These are phyloP conservation scores for Volucella bombylans DNA, from an alignment of 2,888 invertebrate genomes.

Conservation along the genomic window DNA sequence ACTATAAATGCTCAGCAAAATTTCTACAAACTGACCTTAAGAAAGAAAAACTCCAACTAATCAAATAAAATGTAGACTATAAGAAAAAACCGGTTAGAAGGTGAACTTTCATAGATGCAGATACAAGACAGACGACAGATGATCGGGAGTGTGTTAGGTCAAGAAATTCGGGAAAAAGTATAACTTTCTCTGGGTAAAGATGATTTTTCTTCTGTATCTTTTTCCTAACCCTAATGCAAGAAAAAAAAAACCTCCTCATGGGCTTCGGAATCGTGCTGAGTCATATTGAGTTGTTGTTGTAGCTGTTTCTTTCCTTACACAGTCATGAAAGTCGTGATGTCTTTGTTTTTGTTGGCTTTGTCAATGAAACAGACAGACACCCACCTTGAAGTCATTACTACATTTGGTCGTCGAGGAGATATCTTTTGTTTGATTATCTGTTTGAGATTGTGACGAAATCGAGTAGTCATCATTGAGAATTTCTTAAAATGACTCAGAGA, in stretches of 20 bases:
- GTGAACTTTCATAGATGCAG: neutral
- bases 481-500: constrained; percentile 28
- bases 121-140: constrained; percentile 23
- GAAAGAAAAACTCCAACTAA: constrained; percentile 5
- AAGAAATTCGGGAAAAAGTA: constrained; percentile 29
- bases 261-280: constrained; percentile 13
- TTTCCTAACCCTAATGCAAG: constrained; percentile 42
- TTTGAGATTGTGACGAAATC: constrained; percentile 17
- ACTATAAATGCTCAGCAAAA: neutral
- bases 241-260: neutral
- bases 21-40: constrained; percentile 18
- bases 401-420: constrained; percentile 7
- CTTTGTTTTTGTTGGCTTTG: neutral
- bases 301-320: neutral
- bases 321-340: constrained; percentile 30
- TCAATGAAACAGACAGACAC: constrained; percentile 15
- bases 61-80: neutral
- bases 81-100: constrained; percentile 24
- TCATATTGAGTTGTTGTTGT: constrained; percentile 31
- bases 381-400: constrained; percentile 11
- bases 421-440: constrained; percentile 17
- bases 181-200: constrained; percentile 50
- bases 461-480: constrained; percentile 26
- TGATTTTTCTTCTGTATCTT: neutral
- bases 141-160: constrained; percentile 51